These are phyloP conservation scores for Phalacrocorax aristotelis DNA, from an alignment of 2,113 vertebrate species.

Conservation along the genomic window DNA sequence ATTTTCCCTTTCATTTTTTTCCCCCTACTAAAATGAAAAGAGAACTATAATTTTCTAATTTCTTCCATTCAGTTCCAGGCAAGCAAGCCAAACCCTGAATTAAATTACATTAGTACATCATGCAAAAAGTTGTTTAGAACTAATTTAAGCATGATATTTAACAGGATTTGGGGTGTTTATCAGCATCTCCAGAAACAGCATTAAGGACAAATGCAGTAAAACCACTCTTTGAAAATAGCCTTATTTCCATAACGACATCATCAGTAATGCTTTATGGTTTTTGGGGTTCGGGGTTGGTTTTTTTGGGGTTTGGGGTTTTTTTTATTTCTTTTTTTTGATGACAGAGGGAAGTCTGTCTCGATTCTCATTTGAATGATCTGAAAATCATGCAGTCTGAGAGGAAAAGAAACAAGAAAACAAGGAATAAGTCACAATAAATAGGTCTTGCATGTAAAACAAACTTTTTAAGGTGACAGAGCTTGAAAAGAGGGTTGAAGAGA, in stretches of 20 bases:
- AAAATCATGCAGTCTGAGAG: not conserved
- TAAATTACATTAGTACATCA: not conserved
- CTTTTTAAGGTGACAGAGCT: not conserved
- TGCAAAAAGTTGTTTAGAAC: not conserved
- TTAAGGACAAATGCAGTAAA: not conserved
- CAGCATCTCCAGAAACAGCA: not conserved
- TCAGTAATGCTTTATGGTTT: not conserved
- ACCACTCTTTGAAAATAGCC: not conserved
- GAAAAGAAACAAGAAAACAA: not conserved
- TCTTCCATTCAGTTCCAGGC: not conserved
- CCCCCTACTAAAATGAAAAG: not conserved
- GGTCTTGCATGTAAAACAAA: not conserved
- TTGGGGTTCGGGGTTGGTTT: too few species aligned
- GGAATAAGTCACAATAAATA: not conserved
- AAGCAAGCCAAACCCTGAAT: not conserved
- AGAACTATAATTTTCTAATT: not conserved
- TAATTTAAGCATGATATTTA: not conserved
- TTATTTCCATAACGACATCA: not conserved
- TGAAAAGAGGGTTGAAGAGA: not conserved
- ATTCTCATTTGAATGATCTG: not conserved
- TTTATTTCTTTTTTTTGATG: not conserved
- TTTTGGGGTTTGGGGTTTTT: too few species aligned
- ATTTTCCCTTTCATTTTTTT: rapidly evolving
- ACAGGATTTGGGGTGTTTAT: not conserved
- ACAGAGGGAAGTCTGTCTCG: not conserved